Conservation (phyloP, 2,797 vertebrate genomes). For the Delichon dasypus region DNA sequence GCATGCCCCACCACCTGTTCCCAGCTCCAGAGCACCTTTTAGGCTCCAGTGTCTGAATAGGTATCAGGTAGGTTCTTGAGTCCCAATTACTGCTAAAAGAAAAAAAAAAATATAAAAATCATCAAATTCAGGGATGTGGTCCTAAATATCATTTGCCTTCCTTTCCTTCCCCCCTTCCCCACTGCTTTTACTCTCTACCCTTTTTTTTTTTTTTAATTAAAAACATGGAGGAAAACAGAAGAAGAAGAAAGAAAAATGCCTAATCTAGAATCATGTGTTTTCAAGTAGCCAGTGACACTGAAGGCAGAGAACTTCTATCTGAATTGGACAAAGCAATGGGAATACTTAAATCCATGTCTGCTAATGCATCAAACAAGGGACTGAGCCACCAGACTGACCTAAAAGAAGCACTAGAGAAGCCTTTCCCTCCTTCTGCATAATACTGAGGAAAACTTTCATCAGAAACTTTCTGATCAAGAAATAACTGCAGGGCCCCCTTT, state of each 20-base stretch:
- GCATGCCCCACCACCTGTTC: neutral
- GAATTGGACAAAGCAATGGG: neutral
- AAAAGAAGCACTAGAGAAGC: neutral
- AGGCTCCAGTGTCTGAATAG: neutral
- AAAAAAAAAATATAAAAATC: neutral
- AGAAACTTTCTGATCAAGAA: neutral
- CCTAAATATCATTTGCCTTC: neutral
- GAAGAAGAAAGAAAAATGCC: neutral
- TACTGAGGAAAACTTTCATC: neutral
- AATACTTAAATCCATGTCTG: neutral
- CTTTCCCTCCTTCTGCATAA: neutral
- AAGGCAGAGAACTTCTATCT: neutral
- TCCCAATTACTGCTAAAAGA: neutral
- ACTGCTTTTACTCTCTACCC: neutral
- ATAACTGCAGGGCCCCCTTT: neutral
- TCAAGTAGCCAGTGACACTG: neutral
- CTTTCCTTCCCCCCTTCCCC: neutral
- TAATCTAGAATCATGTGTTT: neutral
- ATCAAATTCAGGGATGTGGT: neutral
- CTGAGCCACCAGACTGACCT: neutral
- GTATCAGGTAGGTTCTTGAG: neutral
- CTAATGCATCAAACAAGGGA: neutral
- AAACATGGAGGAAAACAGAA: neutral
- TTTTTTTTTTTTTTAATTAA: neutral
- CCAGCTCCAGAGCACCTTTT: neutral